Percentiles rank a stretch among this genome's conserved stretches.
Conservation (phyloP, 2,888 invertebrate species). For the Diaprepes abbreviatus region DNA sequence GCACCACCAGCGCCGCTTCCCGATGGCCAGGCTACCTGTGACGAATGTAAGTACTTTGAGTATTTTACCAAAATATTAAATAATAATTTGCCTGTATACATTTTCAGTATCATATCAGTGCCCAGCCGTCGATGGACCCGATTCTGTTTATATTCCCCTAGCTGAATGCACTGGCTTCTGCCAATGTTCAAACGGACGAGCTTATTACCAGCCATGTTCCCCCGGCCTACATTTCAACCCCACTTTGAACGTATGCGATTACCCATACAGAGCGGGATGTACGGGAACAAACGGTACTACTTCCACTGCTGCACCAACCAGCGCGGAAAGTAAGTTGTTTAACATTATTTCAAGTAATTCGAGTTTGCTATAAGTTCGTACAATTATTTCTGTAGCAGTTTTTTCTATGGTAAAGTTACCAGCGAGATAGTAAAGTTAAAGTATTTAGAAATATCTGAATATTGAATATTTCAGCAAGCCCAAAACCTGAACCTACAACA, state of each 20-base stretch:
- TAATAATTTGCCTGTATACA: too few species aligned
- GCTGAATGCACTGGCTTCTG: conserved; percentile 52
- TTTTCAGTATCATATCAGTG: conserved; percentile 39
- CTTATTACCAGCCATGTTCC: conserved; percentile 48
- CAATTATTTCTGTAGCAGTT: too few species aligned
- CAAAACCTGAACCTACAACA: background rate
- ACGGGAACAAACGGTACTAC: conserved; percentile 36
- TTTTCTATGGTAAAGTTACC: too few species aligned
- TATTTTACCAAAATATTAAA: too few species aligned
- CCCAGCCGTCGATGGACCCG: conserved; percentile 48
- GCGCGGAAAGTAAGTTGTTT: background rate
- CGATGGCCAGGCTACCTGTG: conserved; percentile 24
- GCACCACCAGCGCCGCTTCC: background rate
- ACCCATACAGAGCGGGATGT: conserved; percentile 53
- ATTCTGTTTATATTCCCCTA: conserved; percentile 50
- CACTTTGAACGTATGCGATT: conserved; percentile 51
- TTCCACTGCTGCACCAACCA: conserved; percentile 20
- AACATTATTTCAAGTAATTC: background rate
- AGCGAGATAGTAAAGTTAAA: too few species aligned
- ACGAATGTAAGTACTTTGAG: conserved; percentile 21
- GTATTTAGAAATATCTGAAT: too few species aligned
- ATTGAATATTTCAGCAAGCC: conserved; percentile 1
- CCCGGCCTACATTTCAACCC: conserved; percentile 47
- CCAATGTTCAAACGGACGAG: conserved; percentile 51
- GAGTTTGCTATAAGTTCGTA: too few species aligned